Evolutionary conservation across 2,113 vertebrate genomes (phyloP), one percentile per base, ranked within the genome.

Genomic region (Erinaceus europaeus): DNA sequence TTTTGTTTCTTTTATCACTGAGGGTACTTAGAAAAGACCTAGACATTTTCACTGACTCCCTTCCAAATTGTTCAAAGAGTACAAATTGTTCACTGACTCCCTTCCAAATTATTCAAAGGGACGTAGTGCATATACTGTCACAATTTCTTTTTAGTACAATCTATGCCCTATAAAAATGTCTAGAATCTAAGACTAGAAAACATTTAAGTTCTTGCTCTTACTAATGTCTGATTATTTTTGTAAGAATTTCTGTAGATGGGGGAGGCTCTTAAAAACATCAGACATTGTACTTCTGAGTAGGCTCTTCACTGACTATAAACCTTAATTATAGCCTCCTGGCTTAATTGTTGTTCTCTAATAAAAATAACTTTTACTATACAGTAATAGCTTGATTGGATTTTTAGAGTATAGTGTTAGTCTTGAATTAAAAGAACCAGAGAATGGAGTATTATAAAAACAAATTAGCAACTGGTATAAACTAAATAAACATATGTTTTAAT

Each of bases 401-500:
- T 85, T 62, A 81, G 90, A 84, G 9, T 42, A 18, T 29, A 84
- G 15, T 84, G 32, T 71, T 46, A 77, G 17, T 61, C 3, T 53
- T 75, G 15, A 86, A 50, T 50, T 84, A 74, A 84, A 89, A 34
- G 23, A 85, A 86, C 5, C 18, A 21, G 29, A 27, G 44, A 83
- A 1, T 44, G 14, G 17, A 87, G 10, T 75, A 61, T 71, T 59
- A 68, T 62, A 44, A 91, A 84, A 62, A 27, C 4, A 42, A 71
- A 15, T 80, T 69, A 89, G 77, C 18, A 67, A 73, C 23, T 53
- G 34, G 36, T 25, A 88, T 83, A 79, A 90, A 84, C 5, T 69
- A 80, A 91, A 55, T 74, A 69, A 82, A 87, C 64, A 32, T 36
- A 61, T 85, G 44, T 73, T 88, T 59, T 64, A 80, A 68, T 82